Evolutionary conservation across 2,113 vertebrate genomes (phyloP), one percentile per base, ranked within the genome.

Genomic region (Macroglossus sobrinus): DNA sequence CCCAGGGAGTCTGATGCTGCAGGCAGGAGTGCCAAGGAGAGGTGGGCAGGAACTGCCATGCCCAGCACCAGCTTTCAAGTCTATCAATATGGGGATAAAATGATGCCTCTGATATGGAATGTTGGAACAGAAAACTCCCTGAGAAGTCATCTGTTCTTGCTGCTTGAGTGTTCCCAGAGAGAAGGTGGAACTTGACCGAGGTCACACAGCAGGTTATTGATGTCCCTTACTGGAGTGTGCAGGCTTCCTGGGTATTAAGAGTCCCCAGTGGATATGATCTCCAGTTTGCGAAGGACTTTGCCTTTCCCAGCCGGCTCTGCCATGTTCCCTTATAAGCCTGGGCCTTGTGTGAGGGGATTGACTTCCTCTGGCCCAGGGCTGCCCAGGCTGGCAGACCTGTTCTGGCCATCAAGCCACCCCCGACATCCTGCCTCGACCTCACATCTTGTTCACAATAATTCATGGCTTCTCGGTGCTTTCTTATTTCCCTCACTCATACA

Each of bases 401-500:
- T 59, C 22, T 7, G 12, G 71, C 57, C 72, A 28, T 22, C 7
- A 33, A 40, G 30, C 63, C 75, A 33, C 47, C 85, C 47, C 97
- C 97, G 94, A 94, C 85, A 95, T 97, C 94, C 92, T 38, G 26
- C 59, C 12, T 89, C 59, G 76, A 79, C 97, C 90, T 94, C 93
- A 96, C 90, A 13, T 64, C 91, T 97, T 92, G 84, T 95, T 91
- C 93, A 35, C 96, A 93, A 59, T 98, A 98, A 98, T 98, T 97
- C 98, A 97, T 95, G 98, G 97, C 81, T 26, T 97, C 97, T 98
- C 96, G 59, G 94, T 91, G 92, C 93, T 95, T 95, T 68, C 95
- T 97, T 96, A 97, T 95, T 89, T 96, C 94, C 92, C 91, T 98
- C 30, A 2, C 84, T 69, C 57, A 9, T 74, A 45, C 85, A 35